Base-by-base conservation (phyloP, 2,113 vertebrate species). In the Choloepus hoffmanni region DNA sequence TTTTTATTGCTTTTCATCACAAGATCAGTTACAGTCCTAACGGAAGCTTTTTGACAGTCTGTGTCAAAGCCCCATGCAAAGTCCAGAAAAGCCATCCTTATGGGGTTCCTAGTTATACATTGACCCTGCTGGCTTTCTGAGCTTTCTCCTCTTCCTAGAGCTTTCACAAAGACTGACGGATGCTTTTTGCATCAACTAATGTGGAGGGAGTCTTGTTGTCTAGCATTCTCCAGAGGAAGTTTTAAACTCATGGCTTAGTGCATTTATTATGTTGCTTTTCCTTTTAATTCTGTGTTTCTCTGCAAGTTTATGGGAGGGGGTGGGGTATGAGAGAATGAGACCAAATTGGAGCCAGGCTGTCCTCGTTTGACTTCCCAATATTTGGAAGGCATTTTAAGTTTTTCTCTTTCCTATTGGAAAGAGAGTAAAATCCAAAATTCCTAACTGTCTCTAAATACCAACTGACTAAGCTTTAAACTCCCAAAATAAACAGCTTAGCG, bases 401-500 rank as follows among this genome's bases (percentile, higher is more conserved):
- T 97, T n/a, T 81, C 84, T 93, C 84, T 87, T 93, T 97, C 95
- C 93, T 96, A 96, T 97, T 97, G 97, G 93, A 94, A 97, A 63
- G 83, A 85, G 77, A 96, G 95, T 95, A 86, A 94, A 98, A 97
- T 97, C 84, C 95, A 98, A 97, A 98, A 97, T 96, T 98, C 92
- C 92, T 97, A 96, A 94, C 97, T 98, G 96, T 96, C 97, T 97
- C 94, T 97, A 97, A 98, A 97, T 97, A 97, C 95, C 97, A 97
- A 98, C 93, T 97, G 93, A 96, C 97, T 90, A 97, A 97, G 97
- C 96, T 96, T 93, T 94, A 96, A 96, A 73, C 55, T 98, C 97
- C 97, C 97, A 97, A 97, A 98, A 98, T 98, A 98, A 98, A 97
- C 79, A 97, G 97, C 96, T 98, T 97, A 97, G 94, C 93, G 88